Evolutionary conservation across 2,888 invertebrate species (phyloP), one percentile per base, ranked within the genome.

Genomic region (Agelastica alni): DNA sequence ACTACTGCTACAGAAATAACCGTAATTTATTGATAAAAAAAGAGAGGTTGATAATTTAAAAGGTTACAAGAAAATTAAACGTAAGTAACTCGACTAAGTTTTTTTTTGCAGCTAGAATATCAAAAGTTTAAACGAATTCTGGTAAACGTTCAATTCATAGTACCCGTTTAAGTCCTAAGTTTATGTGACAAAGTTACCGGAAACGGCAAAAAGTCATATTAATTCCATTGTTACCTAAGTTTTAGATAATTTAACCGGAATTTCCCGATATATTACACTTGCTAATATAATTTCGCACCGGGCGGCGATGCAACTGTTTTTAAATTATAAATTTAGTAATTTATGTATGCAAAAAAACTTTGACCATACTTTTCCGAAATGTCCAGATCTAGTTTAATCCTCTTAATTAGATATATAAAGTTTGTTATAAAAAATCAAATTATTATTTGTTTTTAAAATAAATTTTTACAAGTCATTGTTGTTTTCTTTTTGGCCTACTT

Each of bases 381-480:
- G 32, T 32, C 32, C 45, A 20, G 12, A 10, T 12, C 13, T 18
- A 17, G 17, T 32, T 20, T 13, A 32, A 45, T 45, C 3, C n/a
- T 32, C 32, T 45, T 13, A 10, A 45, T 45, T 32, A 45, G 45
- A 32, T 45, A 45, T 36, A 51, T 43, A 37, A 44, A 43, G 49
- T 56, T 51, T 56, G 56, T 56, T 56, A 56, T 17, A 43, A 22
- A 34, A 43, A 42, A 43, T 26, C 42, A 17, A 42, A 34, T 51
- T 51, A 41, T 47, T 43, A 51, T 56, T 56, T 46, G 56, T 56
- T 56, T 56, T 51, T 51, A 47, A 37, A 47, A 56, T 51, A 56
- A 51, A 56, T 56, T 56, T 56, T 51, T 51, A 56, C 56, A 34
- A 36, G 51, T 47, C 37, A 18, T 9, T n/a, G 4, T 46, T 9